Percentiles rank a stretch among this genome's conserved stretches.
Conservation (phyloP, 2,113 vertebrate species). For the Alligator mississippiensis region DNA sequence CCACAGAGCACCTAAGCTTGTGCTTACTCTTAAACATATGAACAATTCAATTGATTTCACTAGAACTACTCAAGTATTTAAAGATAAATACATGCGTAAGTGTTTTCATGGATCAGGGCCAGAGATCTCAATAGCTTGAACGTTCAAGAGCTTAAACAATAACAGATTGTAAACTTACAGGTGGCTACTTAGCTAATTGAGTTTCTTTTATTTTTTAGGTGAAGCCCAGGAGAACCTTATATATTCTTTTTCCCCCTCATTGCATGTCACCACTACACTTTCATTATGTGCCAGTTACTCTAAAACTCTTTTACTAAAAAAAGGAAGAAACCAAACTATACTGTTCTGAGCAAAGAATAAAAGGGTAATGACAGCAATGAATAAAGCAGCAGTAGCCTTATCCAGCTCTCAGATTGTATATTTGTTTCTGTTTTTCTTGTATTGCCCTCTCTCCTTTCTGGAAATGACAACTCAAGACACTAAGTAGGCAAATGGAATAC, state of each 20-base stretch:
- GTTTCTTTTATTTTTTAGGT: not conserved
- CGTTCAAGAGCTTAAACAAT: not conserved
- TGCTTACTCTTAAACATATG: not conserved
- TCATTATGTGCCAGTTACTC: not conserved
- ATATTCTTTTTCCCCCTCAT: not conserved
- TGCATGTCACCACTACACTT: not conserved
- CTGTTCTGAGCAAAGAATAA: not conserved
- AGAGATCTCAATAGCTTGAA: not conserved
- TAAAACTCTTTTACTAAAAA: not conserved
- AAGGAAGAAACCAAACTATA: not conserved
- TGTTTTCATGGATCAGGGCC: not conserved
- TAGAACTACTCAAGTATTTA: not conserved
- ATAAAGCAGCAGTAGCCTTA: not conserved
- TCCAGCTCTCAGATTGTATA: not conserved
- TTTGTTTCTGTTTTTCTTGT: not conserved
- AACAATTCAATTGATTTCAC: not conserved
- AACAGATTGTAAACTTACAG: not conserved
- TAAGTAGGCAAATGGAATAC: not conserved
- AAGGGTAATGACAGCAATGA: not conserved
- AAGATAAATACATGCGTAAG: accelerated
- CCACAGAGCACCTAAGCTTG: accelerated
- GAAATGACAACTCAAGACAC: not conserved
- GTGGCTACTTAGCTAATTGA: not conserved
- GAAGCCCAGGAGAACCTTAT: not conserved
- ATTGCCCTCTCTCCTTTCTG: not conserved